Percentiles rank a stretch among this genome's conserved stretches.
Evolutionary conservation across 2,888 invertebrate genomes (phyloP).

Genomic region (Salticus scenicus): DNA sequence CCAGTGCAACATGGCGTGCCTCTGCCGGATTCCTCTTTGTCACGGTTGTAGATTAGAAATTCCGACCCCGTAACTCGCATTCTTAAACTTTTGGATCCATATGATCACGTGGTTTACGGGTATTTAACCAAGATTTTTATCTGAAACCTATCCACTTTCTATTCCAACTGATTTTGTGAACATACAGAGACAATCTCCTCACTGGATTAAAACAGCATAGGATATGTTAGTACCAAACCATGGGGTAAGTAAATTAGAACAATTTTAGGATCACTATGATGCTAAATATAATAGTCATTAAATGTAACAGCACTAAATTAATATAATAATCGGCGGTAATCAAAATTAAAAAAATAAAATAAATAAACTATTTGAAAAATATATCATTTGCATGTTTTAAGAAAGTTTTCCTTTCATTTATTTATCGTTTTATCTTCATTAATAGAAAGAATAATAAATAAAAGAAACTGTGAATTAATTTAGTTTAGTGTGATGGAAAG

Average conservation of each 20-base stretch:
- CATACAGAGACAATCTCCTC: slow-evolving; percentile 14
- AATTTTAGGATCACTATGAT: no score
- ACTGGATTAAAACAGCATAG: slow-evolving; percentile 51
- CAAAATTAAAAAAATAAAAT: no score
- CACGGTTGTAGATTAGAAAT: slow-evolving; percentile 49
- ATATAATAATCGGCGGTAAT: no score
- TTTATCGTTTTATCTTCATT: no score
- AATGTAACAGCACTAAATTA: no score
- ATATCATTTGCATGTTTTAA: no score
- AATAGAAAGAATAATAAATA: no score
- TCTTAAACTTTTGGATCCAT: slow-evolving; percentile 26
- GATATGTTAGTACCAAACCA: slow-evolving; percentile 51
- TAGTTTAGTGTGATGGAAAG: no score
- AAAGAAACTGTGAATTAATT: no score
- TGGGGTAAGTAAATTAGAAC: slow-evolving; percentile 45
- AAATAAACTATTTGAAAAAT: no score
- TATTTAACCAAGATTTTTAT: slow-evolving; percentile 30
- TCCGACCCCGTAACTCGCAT: slow-evolving; percentile 52
- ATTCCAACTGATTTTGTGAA: slow-evolving; percentile 24
- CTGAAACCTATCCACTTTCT: slow-evolving; percentile 32
- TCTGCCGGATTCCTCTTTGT: slow-evolving; percentile 59
- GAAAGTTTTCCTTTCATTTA: no score
- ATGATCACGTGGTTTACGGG: slow-evolving; percentile 57
- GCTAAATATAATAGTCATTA: no score
- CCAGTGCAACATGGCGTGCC: slow-evolving; percentile 30